Evolutionary conservation across 30 jellyfish, hydroid and myxozoan genomes (phyloP), one percentile per base, ranked within the genome.

Genomic region (Aurelia aurita complex sp. Pacific): DNA sequence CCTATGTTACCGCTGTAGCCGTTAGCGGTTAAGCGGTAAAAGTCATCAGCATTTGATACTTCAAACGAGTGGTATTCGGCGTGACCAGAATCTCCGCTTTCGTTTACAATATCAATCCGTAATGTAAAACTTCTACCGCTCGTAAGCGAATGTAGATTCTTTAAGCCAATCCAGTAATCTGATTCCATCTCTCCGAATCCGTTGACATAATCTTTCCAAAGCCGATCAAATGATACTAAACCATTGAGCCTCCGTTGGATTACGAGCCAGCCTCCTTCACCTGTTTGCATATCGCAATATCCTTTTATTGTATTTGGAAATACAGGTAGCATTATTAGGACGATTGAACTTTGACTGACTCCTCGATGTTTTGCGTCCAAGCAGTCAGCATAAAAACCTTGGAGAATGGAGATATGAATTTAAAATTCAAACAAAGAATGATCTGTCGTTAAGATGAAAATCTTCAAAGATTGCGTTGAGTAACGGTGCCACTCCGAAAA

Each of bases 231-330:
- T 5, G 72, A 13, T 16, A 53, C 32, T 38, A 18, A 1, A 32
- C 85, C 73, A 29, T 51, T 74, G 19, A 74, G 46, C 72, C 85
- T 35, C 19, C 85, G 16, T 53, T 74, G 85, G 15, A 74, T 32
- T 2, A 74, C 74, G 8, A 54, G 29, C 85, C 85, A 74, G 50
- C 85, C 85, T 9, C 72, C 85, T n/a, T 69, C 85, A 38, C 16
- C 23, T 50, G 73, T 74, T 5, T 16, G 71, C 85, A 74, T 74
- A 23, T 74, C 85, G 59, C 85, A 74, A n/a, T 16, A 74, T 23
- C 23, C 85, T 4, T 50, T 17, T 1, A 74, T n/a, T 18, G 71
- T 63, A 8, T 54, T n/a, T 13, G 53, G 64, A 42, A 19, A n/a
- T 9, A 40, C 3, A 9, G 70, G 32, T 14, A 64, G 72, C 50